Conservation (phyloP, 2,888 invertebrate genomes). For the Dugesia japonica region DNA sequence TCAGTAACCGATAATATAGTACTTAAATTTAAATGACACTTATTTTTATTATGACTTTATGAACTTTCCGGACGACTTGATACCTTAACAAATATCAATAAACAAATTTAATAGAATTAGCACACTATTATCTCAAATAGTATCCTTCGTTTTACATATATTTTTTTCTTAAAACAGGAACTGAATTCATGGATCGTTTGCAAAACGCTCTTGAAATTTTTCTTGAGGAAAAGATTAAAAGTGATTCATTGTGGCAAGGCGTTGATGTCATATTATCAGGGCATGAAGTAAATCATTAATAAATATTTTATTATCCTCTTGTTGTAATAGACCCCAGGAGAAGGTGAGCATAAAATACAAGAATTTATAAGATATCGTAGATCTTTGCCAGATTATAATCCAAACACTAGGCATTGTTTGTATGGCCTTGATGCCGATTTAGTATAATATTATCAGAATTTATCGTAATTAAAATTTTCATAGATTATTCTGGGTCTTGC, state of each 20-base stretch:
- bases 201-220: slow-evolving; percentile 73
- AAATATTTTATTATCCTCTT: no score
- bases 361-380: slow-evolving; percentile 75
- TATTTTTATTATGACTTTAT: no score
- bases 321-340: slow-evolving; percentile 60
- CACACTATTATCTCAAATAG: no score
- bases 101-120: no score
- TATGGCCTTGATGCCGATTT: slow-evolving; percentile 93
- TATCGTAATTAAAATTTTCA: no score
- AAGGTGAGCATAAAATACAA: slow-evolving; percentile 97
- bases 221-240: slow-evolving; percentile 61
- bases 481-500: slow-evolving; percentile 80
- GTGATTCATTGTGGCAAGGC: slow-evolving; percentile 70
- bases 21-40: no score
- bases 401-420: slow-evolving; percentile 79
- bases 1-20: no score
- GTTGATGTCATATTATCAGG: slow-evolving; percentile 74
- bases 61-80: no score
- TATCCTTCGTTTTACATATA: no score
- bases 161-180: no score
- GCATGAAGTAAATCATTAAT: slow-evolving; percentile 56
- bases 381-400: slow-evolving; percentile 66
- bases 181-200: slow-evolving; percentile 71
- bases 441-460: no score
- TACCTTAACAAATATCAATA: no score